phyloP scores from a whole-genome alignment of 2,113 vertebrate genomes.

The Morphnarchus princeps region DNA sequence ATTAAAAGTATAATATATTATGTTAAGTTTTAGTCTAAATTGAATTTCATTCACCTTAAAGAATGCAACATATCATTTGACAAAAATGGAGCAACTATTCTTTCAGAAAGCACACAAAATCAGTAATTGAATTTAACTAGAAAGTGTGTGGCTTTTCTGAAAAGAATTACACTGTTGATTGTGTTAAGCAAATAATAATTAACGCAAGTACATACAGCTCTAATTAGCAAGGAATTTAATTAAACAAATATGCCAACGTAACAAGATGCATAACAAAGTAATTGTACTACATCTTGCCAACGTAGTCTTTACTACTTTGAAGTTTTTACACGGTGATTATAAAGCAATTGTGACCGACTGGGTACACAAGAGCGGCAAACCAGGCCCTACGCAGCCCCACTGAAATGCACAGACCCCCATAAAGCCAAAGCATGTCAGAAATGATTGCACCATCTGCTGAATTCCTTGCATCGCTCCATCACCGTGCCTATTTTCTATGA shows the following conservation, averaged over 20 bases:
- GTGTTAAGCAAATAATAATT: constrained; percentile 80
- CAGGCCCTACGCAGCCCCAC: background rate
- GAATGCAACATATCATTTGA: constrained; percentile 19
- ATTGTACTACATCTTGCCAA: constrained; percentile 58
- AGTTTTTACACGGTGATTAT: constrained; percentile 43
- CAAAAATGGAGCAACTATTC: constrained; percentile 50
- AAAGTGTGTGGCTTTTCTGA: constrained; percentile 53
- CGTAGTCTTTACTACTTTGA: constrained; percentile 27
- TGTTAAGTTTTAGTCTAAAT: constrained; percentile 21
- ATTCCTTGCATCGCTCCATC: background rate
- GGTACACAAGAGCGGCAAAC: background rate
- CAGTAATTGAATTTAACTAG: constrained; percentile 55
- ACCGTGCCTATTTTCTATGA: accelerated
- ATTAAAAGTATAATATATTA: constrained; percentile 22
- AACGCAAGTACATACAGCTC: constrained; percentile 73
- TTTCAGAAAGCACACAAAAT: constrained; percentile 53
- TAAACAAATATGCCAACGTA: constrained; percentile 74
- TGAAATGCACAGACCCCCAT: background rate
- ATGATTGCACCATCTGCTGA: background rate
- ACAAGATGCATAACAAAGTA: constrained; percentile 69
- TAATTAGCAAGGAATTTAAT: constrained; percentile 80
- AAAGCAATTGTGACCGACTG: background rate
- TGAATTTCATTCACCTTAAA: constrained; percentile 48
- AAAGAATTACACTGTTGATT: constrained; percentile 75
- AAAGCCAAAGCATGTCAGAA: background rate